phyloP scores from a whole-genome alignment of 2,797 vertebrate species.

The Squalus acanthias region DNA sequence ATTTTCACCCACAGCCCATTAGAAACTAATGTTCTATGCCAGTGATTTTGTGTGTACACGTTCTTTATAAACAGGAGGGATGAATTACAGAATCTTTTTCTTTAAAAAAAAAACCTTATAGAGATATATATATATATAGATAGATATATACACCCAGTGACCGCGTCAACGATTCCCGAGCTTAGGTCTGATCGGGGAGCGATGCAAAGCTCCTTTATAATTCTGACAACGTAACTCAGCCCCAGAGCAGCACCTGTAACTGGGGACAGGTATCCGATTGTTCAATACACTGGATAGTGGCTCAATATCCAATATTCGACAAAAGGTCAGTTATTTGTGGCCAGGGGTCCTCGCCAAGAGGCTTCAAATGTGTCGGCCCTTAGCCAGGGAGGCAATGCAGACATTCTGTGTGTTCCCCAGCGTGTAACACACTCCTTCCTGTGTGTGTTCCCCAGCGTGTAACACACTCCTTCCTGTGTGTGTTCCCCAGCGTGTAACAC shows the following conservation, averaged over 20 bases:
- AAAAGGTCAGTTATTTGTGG: background rate
- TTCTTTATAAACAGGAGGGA: slow-evolving; percentile 21
- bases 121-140: background rate
- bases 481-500: too few relatives aligned
- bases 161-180: background rate
- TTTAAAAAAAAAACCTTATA: background rate
- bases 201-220: background rate
- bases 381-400: background rate
- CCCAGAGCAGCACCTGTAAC: background rate
- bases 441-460: too few relatives aligned
- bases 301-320: background rate
- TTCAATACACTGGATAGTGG: background rate
- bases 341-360: background rate
- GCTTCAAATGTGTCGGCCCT: background rate
- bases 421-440: too few relatives aligned
- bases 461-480: too few relatives aligned
- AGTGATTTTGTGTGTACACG: slow-evolving; percentile 18
- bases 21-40: background rate
- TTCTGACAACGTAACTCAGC: background rate
- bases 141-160: background rate
- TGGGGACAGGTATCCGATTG: background rate
- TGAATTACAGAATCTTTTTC: slow-evolving; percentile 1
- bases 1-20: slow-evolving; percentile 17
- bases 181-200: background rate
- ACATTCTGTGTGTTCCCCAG: too few relatives aligned